A percentile compares a stretch with the other conserved stretches of the same genome.
These are phyloP conservation scores for Pseudochirops corinnae DNA, from an alignment of 2,797 vertebrate genomes.

Conservation along the genomic window DNA sequence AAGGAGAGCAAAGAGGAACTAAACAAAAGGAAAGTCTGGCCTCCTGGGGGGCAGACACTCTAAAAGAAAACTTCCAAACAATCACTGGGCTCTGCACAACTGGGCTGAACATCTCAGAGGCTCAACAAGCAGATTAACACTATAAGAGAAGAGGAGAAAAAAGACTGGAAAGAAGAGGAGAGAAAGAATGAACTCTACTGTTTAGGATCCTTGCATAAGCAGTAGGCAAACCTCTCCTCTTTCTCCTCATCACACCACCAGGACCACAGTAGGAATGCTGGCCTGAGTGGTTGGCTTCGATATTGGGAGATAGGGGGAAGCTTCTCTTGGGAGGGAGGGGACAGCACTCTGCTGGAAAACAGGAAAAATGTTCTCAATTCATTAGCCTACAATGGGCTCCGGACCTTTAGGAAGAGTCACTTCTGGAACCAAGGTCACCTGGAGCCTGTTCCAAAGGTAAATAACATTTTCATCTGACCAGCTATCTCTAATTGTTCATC, in stretches of 20 bases:
- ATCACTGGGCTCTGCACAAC: neutral
- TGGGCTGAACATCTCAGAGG: too few species aligned
- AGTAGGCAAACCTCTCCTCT: neutral
- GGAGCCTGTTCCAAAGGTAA: neutral
- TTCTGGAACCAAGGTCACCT: conserved; percentile 6
- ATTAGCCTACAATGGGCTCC: neutral
- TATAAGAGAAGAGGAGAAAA: neutral
- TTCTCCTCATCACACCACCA: neutral
- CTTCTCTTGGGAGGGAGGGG: neutral
- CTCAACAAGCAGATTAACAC: neutral
- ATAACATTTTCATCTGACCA: neutral
- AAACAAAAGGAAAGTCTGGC: neutral
- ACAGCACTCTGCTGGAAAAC: neutral
- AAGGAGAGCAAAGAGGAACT: neutral
- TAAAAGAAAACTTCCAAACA: conserved; percentile 6
- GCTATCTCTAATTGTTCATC: neutral
- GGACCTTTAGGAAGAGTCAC: neutral
- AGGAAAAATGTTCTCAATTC: neutral
- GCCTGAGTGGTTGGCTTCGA: neutral
- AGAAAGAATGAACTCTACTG: neutral
- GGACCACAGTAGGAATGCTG: neutral
- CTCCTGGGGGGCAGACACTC: neutral
- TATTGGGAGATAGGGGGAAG: neutral
- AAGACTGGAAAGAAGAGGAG: neutral
- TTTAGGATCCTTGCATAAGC: neutral